Evolutionary conservation across 64 coral and sea anemone genomes (phyloP), one percentile per base, ranked within the genome.

Genomic region (Platygyra sinensis): DNA sequence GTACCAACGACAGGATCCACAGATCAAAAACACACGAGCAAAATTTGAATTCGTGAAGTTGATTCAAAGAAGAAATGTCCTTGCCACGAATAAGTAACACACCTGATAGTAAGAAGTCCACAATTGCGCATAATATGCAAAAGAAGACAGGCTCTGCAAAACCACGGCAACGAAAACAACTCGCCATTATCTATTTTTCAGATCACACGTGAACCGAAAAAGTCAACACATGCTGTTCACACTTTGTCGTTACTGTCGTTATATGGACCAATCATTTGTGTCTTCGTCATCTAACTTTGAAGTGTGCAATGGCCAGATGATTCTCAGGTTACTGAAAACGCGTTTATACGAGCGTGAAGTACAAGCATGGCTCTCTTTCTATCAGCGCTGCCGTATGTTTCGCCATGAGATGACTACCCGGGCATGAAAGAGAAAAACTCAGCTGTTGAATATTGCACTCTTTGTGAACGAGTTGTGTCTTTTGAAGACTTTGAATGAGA

Each of bases 1-100:
- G 91, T 31, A 90, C 13, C 52, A 97, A 74, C 3, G 95, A 94
- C 30, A 94, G 60, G 13, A 94, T 10, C 95, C 91, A 97, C 28
- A 97, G 71, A 73, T 97, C 95, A 82, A 97, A 93, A 20, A 86
- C 80, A n/a, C 88, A 93, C 11, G 88, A 90, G 28, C 95, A 97
- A 55, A 97, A 97, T 46, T 97, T 83, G 78, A 89, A 94, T 8
- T 94, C 72, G 39, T 67, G 17, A 42, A 91, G 30, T 62, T 54
- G 17, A 36, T 30, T 87, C 30, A 97, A 81, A 25, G 29, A 54
- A 33, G 95, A 97, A 0, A 94, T 75, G 62, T 94, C 52, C 30
- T 84, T 83, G 15, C 95, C 91, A 67, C 91, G 95, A 77, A 97
- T 87, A 29, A 94, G 78, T 1, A 97, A 87, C 62, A 94, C 22